Percentiles rank a stretch among this genome's conserved stretches.
Conservation (phyloP, 2,113 vertebrate genomes). For the Oncorhynchus keta region DNA sequence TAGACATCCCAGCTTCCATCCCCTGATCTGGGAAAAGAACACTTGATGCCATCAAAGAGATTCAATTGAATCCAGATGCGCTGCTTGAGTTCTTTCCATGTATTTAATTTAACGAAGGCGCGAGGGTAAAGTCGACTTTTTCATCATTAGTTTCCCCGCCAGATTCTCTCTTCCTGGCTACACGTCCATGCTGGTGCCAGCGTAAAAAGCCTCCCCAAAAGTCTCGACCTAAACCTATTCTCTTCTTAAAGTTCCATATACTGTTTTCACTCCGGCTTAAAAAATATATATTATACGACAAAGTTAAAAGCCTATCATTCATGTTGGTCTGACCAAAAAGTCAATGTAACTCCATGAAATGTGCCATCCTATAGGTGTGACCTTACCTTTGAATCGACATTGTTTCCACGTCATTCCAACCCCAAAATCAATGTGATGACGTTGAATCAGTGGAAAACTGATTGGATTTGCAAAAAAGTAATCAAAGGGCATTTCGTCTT, state of each 20-base stretch:
- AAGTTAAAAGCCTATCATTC: conserved; percentile 30
- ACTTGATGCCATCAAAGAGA: conserved; percentile 99
- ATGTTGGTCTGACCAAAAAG: conserved; percentile 37
- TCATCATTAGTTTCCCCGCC: conserved; percentile 90
- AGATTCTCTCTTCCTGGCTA: conserved; percentile 64
- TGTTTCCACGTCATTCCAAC: no score
- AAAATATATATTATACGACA: conserved; percentile 36
- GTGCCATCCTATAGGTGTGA: conserved; percentile 20
- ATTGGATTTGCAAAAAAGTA: no score
- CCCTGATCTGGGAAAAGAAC: conserved; percentile 92
- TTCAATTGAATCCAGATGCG: conserved; percentile 98
- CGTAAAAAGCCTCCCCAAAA: conserved; percentile 37
- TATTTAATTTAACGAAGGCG: conserved; percentile 99
- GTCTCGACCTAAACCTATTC: conserved; percentile 33
- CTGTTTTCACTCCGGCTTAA: conserved; percentile 28
- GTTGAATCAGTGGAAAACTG: no score
- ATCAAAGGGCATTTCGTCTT: no score
- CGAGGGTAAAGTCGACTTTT: conserved; percentile 83
- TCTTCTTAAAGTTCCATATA: conserved; percentile 43
- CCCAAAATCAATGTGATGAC: no score
- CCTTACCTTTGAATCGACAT: background rate
- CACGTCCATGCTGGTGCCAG: conserved; percentile 66
- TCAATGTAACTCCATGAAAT: conserved; percentile 48
- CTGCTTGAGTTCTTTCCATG: conserved; percentile 86
- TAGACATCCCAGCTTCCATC: conserved; percentile 88